Conservation (phyloP, 2,113 vertebrate species). For the human (Homo sapiens) region GRCh38 chr1:70945001-70945500, state of each 20-base stretch:
- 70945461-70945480: background rate
- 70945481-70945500: background rate
- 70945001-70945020: background rate
- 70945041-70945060: background rate
- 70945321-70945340: background rate
- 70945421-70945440: conserved; percentile 33
- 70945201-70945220: background rate
- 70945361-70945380: background rate
- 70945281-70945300: background rate
- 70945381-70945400: background rate
- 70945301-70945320: background rate
- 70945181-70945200: background rate
- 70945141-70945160: background rate
- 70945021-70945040: background rate
- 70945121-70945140: background rate
- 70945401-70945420: background rate
- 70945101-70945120: background rate
- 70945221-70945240: background rate
- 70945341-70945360: background rate
- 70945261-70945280: background rate
- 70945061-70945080: background rate
- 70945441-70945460: background rate
- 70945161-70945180: background rate
- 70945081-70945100: background rate
- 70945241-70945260: background rate